These are phyloP conservation scores for Istiophorus platypterus DNA, from an alignment of 2,113 vertebrate species.

Conservation along the genomic window DNA sequence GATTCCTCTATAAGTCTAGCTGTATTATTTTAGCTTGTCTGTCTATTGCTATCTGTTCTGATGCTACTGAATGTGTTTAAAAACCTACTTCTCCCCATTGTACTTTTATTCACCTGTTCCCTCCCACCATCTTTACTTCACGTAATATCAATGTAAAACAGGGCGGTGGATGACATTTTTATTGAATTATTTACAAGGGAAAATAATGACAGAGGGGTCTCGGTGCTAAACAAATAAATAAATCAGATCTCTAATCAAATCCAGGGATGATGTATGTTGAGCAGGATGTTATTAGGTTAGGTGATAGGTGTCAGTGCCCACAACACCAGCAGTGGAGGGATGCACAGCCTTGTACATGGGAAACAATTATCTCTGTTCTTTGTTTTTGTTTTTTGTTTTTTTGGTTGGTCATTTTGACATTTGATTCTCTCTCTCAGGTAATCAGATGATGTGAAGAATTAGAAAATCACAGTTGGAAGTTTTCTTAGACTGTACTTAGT, in stretches of 20 bases:
- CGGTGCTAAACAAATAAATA: constrained; percentile 85
- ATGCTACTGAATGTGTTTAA: constrained; percentile 29
- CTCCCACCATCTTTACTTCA: constrained; percentile 76
- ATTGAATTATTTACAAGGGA: constrained; percentile 86
- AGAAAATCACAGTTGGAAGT: constrained; percentile 21
- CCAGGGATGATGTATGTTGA: constrained; percentile 74
- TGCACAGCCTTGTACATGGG: constrained; percentile 38
- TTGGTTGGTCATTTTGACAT: constrained; percentile 11
- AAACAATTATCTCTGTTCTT: constrained; percentile 43
- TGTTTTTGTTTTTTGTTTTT: background rate
- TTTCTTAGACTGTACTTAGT: constrained; percentile 8
- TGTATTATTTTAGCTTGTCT: constrained; percentile 41
- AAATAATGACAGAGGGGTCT: constrained; percentile 82
- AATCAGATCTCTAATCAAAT: constrained; percentile 84
- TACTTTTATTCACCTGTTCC: constrained; percentile 60
- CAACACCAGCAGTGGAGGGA: constrained; percentile 53
- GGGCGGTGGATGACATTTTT: constrained; percentile 78
- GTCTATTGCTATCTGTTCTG: constrained; percentile 27
- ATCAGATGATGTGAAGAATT: constrained; percentile 14
- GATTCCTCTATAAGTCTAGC: constrained; percentile 15
- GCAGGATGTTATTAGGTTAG: constrained; percentile 76
- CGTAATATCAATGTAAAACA: constrained; percentile 78
- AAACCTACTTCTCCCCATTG: constrained; percentile 43
- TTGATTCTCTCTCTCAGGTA: constrained; percentile 30
- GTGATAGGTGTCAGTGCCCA: constrained; percentile 75